phyloP scores from a whole-genome alignment of 2,797 vertebrate genomes.

The Coregonus suidteri region DNA sequence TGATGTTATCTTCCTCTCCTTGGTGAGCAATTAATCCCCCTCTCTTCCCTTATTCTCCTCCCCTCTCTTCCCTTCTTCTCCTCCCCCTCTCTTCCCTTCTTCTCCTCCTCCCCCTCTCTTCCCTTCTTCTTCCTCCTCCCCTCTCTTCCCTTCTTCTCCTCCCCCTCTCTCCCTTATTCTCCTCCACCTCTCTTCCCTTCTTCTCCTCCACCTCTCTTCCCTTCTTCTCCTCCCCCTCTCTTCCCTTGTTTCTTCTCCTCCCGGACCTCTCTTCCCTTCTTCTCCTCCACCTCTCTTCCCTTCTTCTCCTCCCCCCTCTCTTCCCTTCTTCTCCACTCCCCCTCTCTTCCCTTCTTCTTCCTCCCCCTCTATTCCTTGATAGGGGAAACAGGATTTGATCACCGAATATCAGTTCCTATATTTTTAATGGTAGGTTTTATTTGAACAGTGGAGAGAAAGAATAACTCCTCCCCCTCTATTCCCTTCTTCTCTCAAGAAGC shows the following conservation, averaged over 20 bases:
- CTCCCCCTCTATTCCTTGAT: no score
- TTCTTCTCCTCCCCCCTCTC: slow-evolving; percentile 60
- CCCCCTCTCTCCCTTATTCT: slow-evolving; percentile 24
- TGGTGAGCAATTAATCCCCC: slow-evolving; percentile 77
- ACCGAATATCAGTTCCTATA: no score
- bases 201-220: slow-evolving; percentile 3
- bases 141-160: slow-evolving; percentile 30
- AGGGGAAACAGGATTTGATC: no score
- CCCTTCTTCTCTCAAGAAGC: slow-evolving; percentile 64
- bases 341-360: slow-evolving; percentile 42
- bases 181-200: slow-evolving; percentile 40
- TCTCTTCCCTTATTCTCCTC: slow-evolving; percentile 44
- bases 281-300: background rate
- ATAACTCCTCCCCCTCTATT: slow-evolving; percentile 48
- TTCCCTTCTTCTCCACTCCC: slow-evolving; percentile 67
- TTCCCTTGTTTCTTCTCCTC: no score
- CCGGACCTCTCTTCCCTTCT: slow-evolving; percentile 26
- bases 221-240: slow-evolving; percentile 49
- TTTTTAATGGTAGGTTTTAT: no score
- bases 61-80: slow-evolving; percentile 29
- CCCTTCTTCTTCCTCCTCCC: slow-evolving; percentile 23
- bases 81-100: slow-evolving; percentile 4
- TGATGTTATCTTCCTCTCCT: slow-evolving; percentile 74
- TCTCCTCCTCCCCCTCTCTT: slow-evolving; percentile 49
- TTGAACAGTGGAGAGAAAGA: no score